A percentile compares a stretch with the other conserved stretches of the same genome.
Conservation (phyloP, 2,113 vertebrate genomes). For the Chitala chitala region DNA sequence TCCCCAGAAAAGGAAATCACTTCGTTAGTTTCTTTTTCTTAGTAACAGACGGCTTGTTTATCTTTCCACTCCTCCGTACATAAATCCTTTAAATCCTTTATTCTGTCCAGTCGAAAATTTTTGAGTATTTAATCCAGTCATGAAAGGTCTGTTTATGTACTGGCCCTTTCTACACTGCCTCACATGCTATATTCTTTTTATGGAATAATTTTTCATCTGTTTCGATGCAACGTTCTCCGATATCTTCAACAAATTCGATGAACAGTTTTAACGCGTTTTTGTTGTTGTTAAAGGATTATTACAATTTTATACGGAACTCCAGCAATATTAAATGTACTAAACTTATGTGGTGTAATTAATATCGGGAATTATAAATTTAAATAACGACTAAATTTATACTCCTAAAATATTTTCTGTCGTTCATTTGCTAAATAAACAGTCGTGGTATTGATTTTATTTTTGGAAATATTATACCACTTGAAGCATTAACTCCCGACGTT, state of each 20-base stretch:
- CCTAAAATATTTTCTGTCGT: too few species aligned
- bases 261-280: too few species aligned
- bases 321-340: too few species aligned
- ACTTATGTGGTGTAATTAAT: neutral
- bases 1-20: conserved; percentile 46
- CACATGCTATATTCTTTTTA: neutral
- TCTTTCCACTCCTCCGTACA: conserved; percentile 60
- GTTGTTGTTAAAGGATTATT: too few species aligned
- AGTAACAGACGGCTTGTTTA: conserved; percentile 47
- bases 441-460: neutral
- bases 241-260: too few species aligned
- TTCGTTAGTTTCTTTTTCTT: conserved; percentile 44
- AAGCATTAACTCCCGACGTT: conserved; percentile 1
- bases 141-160: conserved; percentile 15
- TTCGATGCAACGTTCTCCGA: neutral
- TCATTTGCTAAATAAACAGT: neutral
- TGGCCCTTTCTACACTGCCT: neutral
- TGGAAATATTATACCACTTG: neutral
- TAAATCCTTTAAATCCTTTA: conserved; percentile 40
- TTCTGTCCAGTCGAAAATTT: conserved; percentile 57
- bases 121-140: conserved; percentile 16
- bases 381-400: too few species aligned
- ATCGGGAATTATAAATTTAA: neutral
- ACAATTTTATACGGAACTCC: too few species aligned
- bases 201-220: neutral